Conservation (phyloP, 2,888 invertebrate genomes). For the Ormyrus nitidulus region DNA sequence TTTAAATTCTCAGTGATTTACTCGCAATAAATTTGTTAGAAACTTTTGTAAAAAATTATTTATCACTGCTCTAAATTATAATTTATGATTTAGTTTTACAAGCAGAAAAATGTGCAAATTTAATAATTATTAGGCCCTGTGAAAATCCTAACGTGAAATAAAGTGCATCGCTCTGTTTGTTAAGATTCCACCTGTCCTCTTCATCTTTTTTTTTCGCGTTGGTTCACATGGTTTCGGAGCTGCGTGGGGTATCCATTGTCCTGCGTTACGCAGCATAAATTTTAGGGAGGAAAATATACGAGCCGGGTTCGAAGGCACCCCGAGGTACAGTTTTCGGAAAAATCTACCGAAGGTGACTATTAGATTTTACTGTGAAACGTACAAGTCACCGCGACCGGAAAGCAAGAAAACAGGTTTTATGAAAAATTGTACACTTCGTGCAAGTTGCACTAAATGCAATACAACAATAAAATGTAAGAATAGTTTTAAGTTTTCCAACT, state of each 20-base stretch:
- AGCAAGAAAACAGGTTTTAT: too few species aligned
- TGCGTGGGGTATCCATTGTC: slow-evolving; percentile 53
- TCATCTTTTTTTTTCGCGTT: slow-evolving; percentile 26
- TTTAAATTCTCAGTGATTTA: too few species aligned
- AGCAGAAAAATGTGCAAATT: neutral
- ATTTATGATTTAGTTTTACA: too few species aligned
- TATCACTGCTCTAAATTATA: too few species aligned
- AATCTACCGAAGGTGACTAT: slow-evolving; percentile 23
- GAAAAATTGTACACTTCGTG: too few species aligned
- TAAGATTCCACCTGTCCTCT: slow-evolving; percentile 17
- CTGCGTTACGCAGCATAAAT: slow-evolving; percentile 58
- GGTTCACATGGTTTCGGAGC: slow-evolving; percentile 27
- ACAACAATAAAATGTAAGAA: too few species aligned
- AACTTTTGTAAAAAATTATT: too few species aligned
- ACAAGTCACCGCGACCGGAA: neutral
- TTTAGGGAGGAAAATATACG: slow-evolving; percentile 58
- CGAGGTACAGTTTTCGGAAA: slow-evolving; percentile 13
- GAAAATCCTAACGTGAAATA: neutral
- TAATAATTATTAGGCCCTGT: neutral
- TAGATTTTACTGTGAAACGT: neutral
- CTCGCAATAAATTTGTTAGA: too few species aligned
- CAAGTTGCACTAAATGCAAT: too few species aligned
- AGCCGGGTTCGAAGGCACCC: slow-evolving; percentile 25
- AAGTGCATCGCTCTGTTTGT: neutral
- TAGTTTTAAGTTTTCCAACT: too few species aligned